Evolutionary conservation across 2,797 vertebrate species (phyloP).

Genomic region (Coregonus suidteri): DNA sequence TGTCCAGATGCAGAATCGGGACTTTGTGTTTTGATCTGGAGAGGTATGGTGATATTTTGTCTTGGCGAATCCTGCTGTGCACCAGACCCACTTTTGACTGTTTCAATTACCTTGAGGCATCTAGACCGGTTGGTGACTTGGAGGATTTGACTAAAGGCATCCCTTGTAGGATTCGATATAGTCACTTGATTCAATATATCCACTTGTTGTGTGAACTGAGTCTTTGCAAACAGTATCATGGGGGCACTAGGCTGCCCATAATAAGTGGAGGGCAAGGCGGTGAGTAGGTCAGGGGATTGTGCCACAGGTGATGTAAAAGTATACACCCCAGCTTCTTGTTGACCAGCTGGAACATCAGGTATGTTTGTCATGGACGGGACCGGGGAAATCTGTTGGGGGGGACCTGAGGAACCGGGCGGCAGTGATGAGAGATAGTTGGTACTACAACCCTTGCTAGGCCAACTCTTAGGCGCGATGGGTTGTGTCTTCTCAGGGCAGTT

Average conservation of each 20-base stretch:
- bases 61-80: conserved; percentile 36
- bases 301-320: conserved; percentile 26
- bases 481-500: not conserved
- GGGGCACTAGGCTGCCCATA: conserved; percentile 27
- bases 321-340: conserved; percentile 44
- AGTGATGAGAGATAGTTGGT: conserved; percentile 20
- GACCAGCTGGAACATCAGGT: not conserved
- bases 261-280: conserved; percentile 31
- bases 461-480: conserved; percentile 22
- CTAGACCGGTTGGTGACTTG: conserved; percentile 64
- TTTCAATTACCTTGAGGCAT: conserved; percentile 76
- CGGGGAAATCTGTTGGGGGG: not conserved
- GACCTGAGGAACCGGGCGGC: not conserved
- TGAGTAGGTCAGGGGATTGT: conserved; percentile 6
- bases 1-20: conserved; percentile 15
- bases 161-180: not conserved
- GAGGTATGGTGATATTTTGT: conserved; percentile 47
- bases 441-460: conserved; percentile 37
- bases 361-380: not conserved
- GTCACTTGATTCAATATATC: not conserved
- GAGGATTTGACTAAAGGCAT: conserved; percentile 23
- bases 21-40: conserved; percentile 65
- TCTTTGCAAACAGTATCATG: not conserved
- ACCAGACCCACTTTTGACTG: conserved; percentile 50
- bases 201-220: conserved; percentile 10